Percentiles rank a stretch among this genome's conserved stretches.
These are phyloP conservation scores for Pandemis heparana DNA, from an alignment of 2,888 invertebrate genomes.

Conservation along the genomic window DNA sequence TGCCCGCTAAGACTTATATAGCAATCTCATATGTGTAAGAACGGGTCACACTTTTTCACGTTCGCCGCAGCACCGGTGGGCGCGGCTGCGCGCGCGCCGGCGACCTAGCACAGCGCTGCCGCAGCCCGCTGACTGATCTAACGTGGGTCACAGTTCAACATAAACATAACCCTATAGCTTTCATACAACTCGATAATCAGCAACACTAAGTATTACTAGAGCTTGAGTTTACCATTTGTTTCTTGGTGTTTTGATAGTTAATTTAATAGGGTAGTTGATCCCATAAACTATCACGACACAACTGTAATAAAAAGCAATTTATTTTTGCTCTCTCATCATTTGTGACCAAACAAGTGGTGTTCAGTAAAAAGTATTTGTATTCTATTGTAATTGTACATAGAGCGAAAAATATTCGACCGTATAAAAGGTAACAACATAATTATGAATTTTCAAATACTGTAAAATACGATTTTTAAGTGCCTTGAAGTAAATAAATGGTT, in stretches of 20 bases:
- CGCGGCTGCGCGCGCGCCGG: conserved; percentile 62
- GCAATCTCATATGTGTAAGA: conserved; percentile 84
- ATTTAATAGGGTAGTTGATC: neutral
- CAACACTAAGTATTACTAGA: conserved; percentile 14
- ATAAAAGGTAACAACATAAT: too few relatives aligned
- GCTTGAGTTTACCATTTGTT: conserved; percentile 22
- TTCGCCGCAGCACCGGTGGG: conserved; percentile 76
- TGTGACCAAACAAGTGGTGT: too few relatives aligned
- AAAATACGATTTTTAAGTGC: too few relatives aligned
- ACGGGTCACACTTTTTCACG: conserved; percentile 83
- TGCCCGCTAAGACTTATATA: conserved; percentile 82
- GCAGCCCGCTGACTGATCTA: conserved; percentile 10
- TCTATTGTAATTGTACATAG: too few relatives aligned
- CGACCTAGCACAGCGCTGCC: conserved; percentile 35
- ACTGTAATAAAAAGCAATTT: too few relatives aligned
- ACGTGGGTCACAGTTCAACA: conserved; percentile 38
- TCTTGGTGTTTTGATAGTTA: conserved; percentile 2
- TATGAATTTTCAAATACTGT: too few relatives aligned
- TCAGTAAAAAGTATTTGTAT: too few relatives aligned
- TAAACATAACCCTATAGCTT: conserved; percentile 29
- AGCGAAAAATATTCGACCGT: too few relatives aligned
- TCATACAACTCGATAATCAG: conserved; percentile 13
- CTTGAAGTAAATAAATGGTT: too few relatives aligned
- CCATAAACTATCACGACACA: too few relatives aligned
- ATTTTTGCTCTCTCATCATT: too few relatives aligned